These are phyloP conservation scores for Plecotus auritus DNA, from an alignment of 2,113 vertebrate genomes.

Conservation along the genomic window DNA sequence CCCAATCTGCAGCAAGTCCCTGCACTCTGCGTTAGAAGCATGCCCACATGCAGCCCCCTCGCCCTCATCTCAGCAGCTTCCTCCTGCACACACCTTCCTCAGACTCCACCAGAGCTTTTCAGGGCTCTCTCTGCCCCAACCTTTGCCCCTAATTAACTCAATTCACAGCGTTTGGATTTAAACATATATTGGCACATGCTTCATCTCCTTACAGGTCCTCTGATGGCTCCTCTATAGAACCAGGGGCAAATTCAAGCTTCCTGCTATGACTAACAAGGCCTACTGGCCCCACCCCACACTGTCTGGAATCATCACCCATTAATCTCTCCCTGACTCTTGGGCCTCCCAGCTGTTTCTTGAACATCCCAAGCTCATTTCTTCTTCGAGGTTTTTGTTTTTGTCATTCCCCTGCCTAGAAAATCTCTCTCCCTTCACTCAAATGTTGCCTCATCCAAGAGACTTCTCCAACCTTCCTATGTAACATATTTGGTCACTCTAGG, in stretches of 20 bases:
- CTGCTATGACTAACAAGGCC: rapidly evolving
- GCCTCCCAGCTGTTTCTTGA: not conserved
- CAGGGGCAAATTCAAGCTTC: not conserved
- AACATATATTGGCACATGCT: not conserved
- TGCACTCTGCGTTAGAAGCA: not conserved
- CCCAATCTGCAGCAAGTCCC: not conserved
- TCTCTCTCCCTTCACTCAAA: not conserved
- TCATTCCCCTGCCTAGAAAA: not conserved
- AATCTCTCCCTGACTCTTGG: not conserved
- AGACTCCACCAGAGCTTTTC: not conserved
- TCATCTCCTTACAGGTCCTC: not conserved
- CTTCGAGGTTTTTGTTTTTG: not conserved
- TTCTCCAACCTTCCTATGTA: not conserved
- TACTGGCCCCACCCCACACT: rapidly evolving
- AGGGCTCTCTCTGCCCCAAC: not conserved
- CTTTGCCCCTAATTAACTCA: not conserved
- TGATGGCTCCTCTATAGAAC: not conserved
- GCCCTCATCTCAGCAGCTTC: too few relatives aligned
- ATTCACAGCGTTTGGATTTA: not conserved
- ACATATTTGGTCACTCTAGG: not conserved
- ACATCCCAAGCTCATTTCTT: not conserved
- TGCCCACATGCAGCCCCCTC: not conserved
- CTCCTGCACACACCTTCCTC: not conserved
- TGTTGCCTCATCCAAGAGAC: not conserved
- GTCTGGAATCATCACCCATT: not conserved